Conservation (phyloP, 2,113 vertebrate species). For the Monarcha castaneiventris region DNA sequence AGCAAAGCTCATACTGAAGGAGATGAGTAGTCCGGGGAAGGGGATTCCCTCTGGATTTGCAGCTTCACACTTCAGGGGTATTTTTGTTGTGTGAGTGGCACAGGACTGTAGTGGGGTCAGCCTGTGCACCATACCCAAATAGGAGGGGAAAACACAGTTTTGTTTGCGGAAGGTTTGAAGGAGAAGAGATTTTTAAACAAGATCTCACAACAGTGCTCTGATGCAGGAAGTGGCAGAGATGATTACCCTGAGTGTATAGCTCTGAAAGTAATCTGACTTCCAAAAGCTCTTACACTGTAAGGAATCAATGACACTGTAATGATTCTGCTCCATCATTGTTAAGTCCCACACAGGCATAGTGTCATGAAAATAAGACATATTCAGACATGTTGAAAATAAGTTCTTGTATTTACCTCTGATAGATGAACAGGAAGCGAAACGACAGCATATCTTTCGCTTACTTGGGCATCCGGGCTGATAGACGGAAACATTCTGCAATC, state of each 20-base stretch:
- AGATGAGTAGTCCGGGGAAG: neutral
- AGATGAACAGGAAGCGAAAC: neutral
- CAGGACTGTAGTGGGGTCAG: neutral
- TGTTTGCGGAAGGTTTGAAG: neutral
- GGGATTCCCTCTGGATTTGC: neutral
- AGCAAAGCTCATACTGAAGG: constrained; percentile 1
- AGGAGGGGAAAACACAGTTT: neutral
- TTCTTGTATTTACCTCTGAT: neutral
- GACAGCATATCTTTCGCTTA: neutral
- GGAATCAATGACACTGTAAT: neutral
- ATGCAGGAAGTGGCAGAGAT: neutral
- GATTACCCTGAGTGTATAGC: neutral
- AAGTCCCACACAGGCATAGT: neutral
- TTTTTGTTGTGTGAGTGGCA: neutral
- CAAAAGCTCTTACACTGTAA: neutral
- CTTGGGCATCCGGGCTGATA: neutral
- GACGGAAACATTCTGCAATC: neutral
- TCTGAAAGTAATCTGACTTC: constrained; percentile 13
- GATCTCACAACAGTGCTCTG: neutral
- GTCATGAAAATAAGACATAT: constrained; percentile 43
- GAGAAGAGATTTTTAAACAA: neutral
- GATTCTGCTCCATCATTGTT: constrained; percentile 22
- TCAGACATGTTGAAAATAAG: neutral
- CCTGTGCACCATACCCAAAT: neutral
- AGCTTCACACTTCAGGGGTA: neutral